Conservation (phyloP, 2,888 invertebrate genomes). For the Heliconius erato region DNA sequence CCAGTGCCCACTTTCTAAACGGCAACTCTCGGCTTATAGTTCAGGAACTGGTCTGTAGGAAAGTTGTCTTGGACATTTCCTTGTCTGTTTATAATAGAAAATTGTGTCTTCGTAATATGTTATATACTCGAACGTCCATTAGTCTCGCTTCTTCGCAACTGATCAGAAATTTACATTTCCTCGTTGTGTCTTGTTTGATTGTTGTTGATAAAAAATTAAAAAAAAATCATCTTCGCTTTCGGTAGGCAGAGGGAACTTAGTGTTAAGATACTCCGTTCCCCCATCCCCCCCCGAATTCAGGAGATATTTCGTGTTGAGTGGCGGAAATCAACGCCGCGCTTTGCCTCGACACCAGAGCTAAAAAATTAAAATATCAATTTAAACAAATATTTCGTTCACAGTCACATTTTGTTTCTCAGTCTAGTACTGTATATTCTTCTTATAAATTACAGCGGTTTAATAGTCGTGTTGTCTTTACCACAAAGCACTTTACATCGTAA, state of each 20-base stretch:
- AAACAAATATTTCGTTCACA: too few relatives aligned
- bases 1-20: slow-evolving; percentile 85
- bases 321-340: too few relatives aligned
- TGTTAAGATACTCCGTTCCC: too few relatives aligned
- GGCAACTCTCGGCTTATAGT: slow-evolving; percentile 74
- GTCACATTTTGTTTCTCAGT: too few relatives aligned
- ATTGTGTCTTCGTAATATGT: slow-evolving; percentile 28
- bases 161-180: slow-evolving; percentile 27
- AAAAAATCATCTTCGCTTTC: too few relatives aligned
- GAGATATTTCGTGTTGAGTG: too few relatives aligned
- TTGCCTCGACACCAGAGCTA: too few relatives aligned
- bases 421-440: neutral
- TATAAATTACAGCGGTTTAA: slow-evolving; percentile 21
- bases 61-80: slow-evolving; percentile 79
- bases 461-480: slow-evolving; percentile 1
- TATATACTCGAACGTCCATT: slow-evolving; percentile 29
- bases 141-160: neutral
- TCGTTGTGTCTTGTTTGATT: neutral
- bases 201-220: neutral
- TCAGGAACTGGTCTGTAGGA: slow-evolving; percentile 80
- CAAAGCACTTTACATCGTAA: slow-evolving; percentile 18
- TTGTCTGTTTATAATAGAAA: slow-evolving; percentile 56
- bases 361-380: too few relatives aligned
- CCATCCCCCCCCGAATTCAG: too few relatives aligned
- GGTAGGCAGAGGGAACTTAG: too few relatives aligned